phyloP scores from a whole-genome alignment of 1,140 invertebrate genomes.

The Drosophila nigrodunni region DNA sequence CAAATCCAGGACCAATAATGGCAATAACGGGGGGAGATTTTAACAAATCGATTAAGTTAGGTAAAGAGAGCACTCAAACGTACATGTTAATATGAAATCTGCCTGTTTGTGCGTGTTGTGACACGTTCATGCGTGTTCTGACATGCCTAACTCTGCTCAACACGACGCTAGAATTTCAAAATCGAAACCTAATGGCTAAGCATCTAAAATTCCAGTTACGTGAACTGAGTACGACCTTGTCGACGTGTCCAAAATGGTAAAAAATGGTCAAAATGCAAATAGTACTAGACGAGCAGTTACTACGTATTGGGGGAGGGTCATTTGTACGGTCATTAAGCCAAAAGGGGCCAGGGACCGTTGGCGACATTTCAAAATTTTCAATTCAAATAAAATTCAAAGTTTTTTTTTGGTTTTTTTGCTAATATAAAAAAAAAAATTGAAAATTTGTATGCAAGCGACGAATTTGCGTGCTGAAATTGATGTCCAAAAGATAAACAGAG shows the following conservation, averaged over 20 bases:
- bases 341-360: slow-evolving; percentile 37
- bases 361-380: slow-evolving; percentile 27
- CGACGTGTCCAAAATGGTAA: slow-evolving; percentile 37
- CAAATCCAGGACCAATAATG: slow-evolving; percentile 4
- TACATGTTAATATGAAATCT: not conserved
- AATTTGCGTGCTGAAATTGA: slow-evolving; percentile 23
- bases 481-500: slow-evolving; percentile 40
- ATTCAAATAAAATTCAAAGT: slow-evolving; percentile 36
- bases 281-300: slow-evolving; percentile 12
- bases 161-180: slow-evolving; percentile 9
- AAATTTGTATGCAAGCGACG: slow-evolving; percentile 41
- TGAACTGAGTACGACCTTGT: slow-evolving; percentile 33
- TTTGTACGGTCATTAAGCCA: slow-evolving; percentile 6
- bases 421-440: slow-evolving; percentile 13
- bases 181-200: not conserved
- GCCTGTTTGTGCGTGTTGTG: not conserved
- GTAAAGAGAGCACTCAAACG: not conserved
- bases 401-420: slow-evolving; percentile 20
- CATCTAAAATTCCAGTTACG: slow-evolving; percentile 33
- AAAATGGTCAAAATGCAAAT: slow-evolving; percentile 44
- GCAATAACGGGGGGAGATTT: not conserved
- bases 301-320: slow-evolving; percentile 4
- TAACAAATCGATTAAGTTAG: too few relatives aligned
- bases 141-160: not conserved
- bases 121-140: not conserved